Conservation (phyloP, 2,888 invertebrate genomes). For the Ormyrus nitidulus region DNA sequence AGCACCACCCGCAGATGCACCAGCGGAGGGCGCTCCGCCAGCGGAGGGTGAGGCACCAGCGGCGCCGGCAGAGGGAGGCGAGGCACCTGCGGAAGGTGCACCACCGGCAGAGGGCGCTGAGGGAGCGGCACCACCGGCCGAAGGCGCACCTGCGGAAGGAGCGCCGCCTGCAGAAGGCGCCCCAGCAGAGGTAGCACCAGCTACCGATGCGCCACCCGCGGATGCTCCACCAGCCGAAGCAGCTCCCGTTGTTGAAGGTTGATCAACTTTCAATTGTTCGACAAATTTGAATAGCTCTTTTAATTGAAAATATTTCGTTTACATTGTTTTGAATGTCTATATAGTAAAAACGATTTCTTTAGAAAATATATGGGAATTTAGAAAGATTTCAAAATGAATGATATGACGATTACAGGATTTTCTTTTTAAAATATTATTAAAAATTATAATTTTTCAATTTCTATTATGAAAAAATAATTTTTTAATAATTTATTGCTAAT, state of each 20-base stretch:
- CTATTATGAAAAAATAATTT: not conserved
- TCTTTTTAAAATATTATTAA: not conserved
- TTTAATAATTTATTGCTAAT: conserved; percentile 7
- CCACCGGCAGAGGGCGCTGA: conserved; percentile 61
- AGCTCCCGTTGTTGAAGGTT: conserved; percentile 57
- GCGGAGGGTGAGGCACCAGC: conserved; percentile 59
- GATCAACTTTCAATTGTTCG: not conserved
- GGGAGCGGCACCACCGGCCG: conserved; percentile 62
- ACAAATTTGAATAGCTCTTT: not conserved
- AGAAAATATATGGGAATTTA: too few species aligned
- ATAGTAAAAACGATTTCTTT: too few species aligned
- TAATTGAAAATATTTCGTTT: too few species aligned
- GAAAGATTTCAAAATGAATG: too few species aligned
- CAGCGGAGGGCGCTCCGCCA: conserved; percentile 62
- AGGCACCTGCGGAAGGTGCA: conserved; percentile 62
- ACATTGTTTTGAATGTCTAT: too few species aligned
- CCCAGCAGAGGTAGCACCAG: conserved; percentile 60
- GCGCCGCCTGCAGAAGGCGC: conserved; percentile 70
- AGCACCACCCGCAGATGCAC: conserved; percentile 57
- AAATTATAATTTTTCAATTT: not conserved
- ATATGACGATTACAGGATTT: too few species aligned
- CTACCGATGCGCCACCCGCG: conserved; percentile 60
- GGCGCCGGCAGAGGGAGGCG: conserved; percentile 64
- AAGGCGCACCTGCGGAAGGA: conserved; percentile 65
- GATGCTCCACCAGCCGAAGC: conserved; percentile 62